Conservation (phyloP, 2,113 vertebrate species). For the Phalacrocorax brasilianus region DNA sequence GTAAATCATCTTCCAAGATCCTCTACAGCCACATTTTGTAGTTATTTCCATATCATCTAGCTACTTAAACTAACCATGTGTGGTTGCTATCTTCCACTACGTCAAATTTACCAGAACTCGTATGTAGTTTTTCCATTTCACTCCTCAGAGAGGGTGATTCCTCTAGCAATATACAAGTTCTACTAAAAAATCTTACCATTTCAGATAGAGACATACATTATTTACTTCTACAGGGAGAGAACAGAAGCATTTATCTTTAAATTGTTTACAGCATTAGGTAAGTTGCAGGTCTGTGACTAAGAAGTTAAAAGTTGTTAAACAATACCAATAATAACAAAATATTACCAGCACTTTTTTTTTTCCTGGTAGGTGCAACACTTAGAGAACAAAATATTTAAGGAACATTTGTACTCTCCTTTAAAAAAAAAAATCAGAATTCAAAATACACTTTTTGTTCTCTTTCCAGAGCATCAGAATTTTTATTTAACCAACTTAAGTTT, state of each 20-base stretch:
- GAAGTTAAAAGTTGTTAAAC: not conserved
- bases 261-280: not conserved
- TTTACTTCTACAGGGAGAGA: not conserved
- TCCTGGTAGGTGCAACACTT: not conserved
- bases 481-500: not conserved
- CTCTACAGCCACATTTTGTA: not conserved
- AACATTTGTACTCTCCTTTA: not conserved
- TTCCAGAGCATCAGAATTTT: not conserved
- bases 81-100: not conserved
- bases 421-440: not conserved
- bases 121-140: not conserved
- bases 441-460: not conserved
- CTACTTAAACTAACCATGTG: not conserved
- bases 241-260: not conserved
- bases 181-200: not conserved
- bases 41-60: not conserved
- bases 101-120: not conserved
- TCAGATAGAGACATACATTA: not conserved
- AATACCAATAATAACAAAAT: not conserved
- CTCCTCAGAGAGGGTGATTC: not conserved
- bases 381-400: not conserved
- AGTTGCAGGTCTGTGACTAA: fast-evolving
- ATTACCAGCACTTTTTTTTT: not conserved
- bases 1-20: not conserved
- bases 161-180: not conserved